phyloP scores from a whole-genome alignment of 2,797 vertebrate genomes.

The Megaceryle alcyon region DNA sequence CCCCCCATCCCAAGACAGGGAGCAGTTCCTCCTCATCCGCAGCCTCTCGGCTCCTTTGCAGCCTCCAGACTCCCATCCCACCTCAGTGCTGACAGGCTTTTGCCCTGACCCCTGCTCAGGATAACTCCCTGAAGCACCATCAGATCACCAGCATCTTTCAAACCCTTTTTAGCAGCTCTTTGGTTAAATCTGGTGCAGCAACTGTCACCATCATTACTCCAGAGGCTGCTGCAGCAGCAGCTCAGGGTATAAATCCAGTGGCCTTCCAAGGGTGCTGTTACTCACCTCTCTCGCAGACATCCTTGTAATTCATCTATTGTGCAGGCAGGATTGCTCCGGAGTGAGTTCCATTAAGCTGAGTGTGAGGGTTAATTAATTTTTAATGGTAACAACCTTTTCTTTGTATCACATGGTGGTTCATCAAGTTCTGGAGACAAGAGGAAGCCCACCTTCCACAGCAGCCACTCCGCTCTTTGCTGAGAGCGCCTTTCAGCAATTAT shows the following conservation, averaged over 20 bases:
- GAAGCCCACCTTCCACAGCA: conserved; percentile 1
- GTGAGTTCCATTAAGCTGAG: neutral
- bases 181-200: rapidly evolving
- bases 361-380: conserved; percentile 54
- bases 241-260: neutral
- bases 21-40: neutral
- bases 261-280: neutral
- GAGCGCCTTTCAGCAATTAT: conserved; percentile 6
- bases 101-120: rapidly evolving
- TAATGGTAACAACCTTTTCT: conserved; percentile 50
- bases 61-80: neutral
- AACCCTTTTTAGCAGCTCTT: neutral
- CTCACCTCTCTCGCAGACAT: neutral
- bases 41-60: neutral
- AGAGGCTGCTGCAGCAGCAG: neutral
- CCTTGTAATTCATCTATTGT: neutral
- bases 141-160: neutral
- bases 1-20: neutral
- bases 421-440: neutral
- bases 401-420: neutral
- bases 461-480: neutral
- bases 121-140: rapidly evolving
- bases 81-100: neutral
- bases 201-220: rapidly evolving
- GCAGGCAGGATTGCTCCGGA: neutral